Conservation (phyloP, 1,140 invertebrate genomes). For the Agrypnia vestita region DNA sequence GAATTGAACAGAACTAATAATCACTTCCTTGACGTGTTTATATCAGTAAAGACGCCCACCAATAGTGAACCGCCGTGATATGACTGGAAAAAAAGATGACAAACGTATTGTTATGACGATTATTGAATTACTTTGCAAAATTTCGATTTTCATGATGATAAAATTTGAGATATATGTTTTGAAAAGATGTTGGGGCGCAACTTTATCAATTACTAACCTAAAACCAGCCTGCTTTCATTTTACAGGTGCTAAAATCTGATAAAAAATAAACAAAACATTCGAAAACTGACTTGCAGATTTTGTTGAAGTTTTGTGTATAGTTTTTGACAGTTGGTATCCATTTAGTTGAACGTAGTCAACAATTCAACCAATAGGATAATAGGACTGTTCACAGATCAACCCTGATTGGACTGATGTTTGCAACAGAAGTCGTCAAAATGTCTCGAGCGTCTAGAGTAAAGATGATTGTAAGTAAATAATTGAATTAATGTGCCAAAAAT, state of each 20-base stretch:
- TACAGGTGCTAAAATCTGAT: background rate
- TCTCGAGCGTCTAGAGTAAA: conserved; percentile 50
- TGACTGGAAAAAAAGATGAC: background rate
- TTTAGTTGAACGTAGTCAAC: conserved; percentile 36
- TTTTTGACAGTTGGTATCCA: conserved; percentile 47
- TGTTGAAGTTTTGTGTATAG: conserved; percentile 43
- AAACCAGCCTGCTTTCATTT: conserved; percentile 1
- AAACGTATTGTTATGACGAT: background rate
- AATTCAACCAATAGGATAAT: background rate
- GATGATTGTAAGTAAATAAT: conserved; percentile 51
- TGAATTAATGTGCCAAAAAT: conserved; percentile 31
- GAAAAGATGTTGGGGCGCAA: background rate
- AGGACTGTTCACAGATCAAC: background rate
- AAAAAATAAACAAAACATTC: conserved; percentile 26
- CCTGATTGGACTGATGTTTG: conserved; percentile 44
- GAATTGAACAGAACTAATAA: background rate
- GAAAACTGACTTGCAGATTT: conserved; percentile 52
- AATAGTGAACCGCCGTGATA: background rate
- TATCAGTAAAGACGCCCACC: background rate
- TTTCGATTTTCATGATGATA: conserved; percentile 14
- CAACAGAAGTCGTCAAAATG: conserved; percentile 48
- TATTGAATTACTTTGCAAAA: conserved; percentile 13
- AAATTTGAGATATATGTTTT: background rate
- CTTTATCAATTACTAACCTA: conserved; percentile 17
- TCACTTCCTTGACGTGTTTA: conserved; percentile 11